Conservation (phyloP, 1,140 invertebrate species). For the Neelides sp. region DNA sequence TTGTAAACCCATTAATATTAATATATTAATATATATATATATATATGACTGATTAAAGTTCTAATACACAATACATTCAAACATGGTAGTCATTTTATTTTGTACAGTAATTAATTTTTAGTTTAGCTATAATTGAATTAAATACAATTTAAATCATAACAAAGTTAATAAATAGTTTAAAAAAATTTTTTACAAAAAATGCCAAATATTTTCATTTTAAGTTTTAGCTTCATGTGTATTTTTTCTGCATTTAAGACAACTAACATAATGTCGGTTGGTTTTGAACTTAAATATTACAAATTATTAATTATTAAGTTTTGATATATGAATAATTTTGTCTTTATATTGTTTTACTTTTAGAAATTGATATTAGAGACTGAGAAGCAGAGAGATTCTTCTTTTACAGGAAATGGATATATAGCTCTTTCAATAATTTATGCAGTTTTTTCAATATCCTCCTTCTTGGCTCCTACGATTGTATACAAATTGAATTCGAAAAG, state of each 20-base stretch:
- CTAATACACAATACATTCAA: too few species aligned
- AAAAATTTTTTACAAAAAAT: too few species aligned
- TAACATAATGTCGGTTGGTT: constrained; percentile 23
- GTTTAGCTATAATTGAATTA: too few species aligned
- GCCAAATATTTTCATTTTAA: constrained; percentile 27
- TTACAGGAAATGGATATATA: constrained; percentile 74
- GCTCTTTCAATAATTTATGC: constrained; percentile 83
- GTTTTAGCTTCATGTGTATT: constrained; percentile 28
- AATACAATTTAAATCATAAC: too few species aligned
- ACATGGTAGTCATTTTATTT: too few species aligned
- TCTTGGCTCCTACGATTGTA: constrained; percentile 81
- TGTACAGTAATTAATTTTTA: too few species aligned
- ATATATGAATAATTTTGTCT: too few species aligned
- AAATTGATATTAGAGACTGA: constrained; percentile 81
- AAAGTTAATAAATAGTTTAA: too few species aligned
- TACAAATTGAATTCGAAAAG: constrained; percentile 64
- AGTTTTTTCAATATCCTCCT: constrained; percentile 76
- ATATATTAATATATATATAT: too few species aligned
- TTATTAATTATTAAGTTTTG: not conserved
- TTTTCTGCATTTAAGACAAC: constrained; percentile 31
- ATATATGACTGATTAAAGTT: too few species aligned
- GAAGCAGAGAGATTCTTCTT: constrained; percentile 52
- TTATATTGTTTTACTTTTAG: too few species aligned
- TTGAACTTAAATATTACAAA: not conserved
- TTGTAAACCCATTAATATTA: too few species aligned